Conservation (phyloP, 2,113 vertebrate species). For the Motacilla alba region DNA sequence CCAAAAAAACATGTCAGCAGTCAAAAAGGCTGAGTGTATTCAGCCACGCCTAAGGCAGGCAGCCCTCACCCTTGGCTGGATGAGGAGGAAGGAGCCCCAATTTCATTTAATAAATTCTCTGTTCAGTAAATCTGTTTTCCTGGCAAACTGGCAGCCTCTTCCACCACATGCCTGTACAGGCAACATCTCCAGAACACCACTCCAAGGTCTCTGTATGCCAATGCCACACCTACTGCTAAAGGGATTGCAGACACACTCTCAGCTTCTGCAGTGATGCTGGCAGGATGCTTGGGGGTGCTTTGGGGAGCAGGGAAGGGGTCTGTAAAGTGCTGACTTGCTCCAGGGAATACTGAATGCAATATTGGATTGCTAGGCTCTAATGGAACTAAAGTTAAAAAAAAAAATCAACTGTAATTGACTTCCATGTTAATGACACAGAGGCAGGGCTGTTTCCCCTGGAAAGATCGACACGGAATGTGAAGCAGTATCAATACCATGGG, state of each 20-base stretch:
- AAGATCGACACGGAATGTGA: neutral
- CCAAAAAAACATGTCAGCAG: neutral
- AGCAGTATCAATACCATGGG: neutral
- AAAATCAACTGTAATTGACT: neutral
- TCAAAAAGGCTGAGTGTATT: neutral
- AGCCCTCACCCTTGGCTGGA: neutral
- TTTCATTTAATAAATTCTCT: neutral
- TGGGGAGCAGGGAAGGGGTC: neutral
- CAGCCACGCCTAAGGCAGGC: neutral
- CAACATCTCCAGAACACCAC: neutral
- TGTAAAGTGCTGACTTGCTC: neutral
- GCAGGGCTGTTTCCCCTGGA: neutral
- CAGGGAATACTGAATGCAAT: neutral
- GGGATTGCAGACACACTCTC: neutral
- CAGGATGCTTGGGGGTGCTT: neutral
- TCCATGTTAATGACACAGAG: neutral
- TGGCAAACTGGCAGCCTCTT: neutral
- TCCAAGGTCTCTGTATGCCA: neutral
- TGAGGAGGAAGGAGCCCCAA: neutral
- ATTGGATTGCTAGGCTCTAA: slow-evolving; percentile 4
- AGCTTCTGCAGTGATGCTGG: neutral
- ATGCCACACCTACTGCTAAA: neutral
- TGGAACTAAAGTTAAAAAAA: neutral
- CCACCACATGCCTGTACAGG: neutral
- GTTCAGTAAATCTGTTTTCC: neutral